These are phyloP conservation scores for Eospalax fontanierii DNA, from an alignment of 2,797 vertebrate genomes.

Conservation along the genomic window DNA sequence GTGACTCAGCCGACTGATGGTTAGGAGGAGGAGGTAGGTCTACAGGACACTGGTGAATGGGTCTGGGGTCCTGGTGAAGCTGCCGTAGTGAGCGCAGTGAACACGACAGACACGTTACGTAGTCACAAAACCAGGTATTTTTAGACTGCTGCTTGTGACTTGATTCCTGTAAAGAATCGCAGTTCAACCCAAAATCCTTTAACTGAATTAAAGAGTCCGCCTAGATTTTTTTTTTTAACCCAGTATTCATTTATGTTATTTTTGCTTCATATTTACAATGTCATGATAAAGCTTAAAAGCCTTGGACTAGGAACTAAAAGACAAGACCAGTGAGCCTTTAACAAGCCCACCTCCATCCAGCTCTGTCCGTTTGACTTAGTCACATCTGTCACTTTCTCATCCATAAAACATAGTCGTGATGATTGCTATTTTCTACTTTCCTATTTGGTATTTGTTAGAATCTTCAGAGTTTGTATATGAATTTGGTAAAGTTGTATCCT, in stretches of 20 bases:
- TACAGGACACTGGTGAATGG: neutral
- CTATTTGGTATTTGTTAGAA: constrained; percentile 53
- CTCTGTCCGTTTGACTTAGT: neutral
- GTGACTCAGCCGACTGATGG: neutral
- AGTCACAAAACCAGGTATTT: constrained; percentile 18
- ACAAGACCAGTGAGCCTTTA: neutral
- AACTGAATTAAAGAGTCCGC: neutral
- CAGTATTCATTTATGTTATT: neutral
- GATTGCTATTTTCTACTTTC: neutral
- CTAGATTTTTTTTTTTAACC: neutral
- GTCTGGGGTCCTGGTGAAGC: neutral
- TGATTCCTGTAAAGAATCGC: neutral
- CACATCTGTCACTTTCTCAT: neutral
- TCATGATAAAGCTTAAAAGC: constrained; percentile 48
- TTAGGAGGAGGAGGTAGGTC: neutral
- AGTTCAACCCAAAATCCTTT: too few relatives aligned
- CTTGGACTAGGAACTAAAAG: neutral
- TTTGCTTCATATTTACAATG: constrained; percentile 52
- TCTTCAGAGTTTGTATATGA: constrained; percentile 9
- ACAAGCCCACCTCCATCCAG: neutral
- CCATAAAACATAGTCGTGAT: neutral
- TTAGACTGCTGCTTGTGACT: neutral
- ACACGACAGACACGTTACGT: neutral
- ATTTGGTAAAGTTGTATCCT: constrained; percentile 2
- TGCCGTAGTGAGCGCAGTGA: neutral